Evolutionary conservation across 2,113 vertebrate species (phyloP).

Genomic region (Hemiprocne comata): DNA sequence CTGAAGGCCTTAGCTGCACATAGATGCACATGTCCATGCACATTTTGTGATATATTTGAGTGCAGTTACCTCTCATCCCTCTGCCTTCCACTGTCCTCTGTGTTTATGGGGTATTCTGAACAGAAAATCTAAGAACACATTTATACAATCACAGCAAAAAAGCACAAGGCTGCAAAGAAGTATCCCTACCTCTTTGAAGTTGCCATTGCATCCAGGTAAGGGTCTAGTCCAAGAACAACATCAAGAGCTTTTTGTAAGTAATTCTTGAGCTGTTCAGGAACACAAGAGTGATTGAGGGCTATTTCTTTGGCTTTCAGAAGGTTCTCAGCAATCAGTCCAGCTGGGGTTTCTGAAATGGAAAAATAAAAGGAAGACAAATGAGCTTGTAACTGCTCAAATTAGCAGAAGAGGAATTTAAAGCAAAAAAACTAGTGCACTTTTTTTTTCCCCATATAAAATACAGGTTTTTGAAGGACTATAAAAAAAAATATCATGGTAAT

Average conservation of each 20-base stretch:
- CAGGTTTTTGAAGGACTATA: background rate
- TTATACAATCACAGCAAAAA: background rate
- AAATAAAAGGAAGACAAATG: background rate
- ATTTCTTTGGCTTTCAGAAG: constrained; percentile 78
- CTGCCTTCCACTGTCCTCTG: background rate
- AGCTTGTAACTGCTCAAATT: background rate
- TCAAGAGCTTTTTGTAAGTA: constrained; percentile 78
- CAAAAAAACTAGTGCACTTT: background rate
- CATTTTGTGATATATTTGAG: accelerated
- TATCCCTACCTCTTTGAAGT: constrained; percentile 44
- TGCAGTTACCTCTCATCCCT: background rate
- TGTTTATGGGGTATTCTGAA: accelerated
- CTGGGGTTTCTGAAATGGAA: constrained; percentile 73
- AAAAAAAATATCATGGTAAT: background rate
- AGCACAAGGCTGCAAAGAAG: background rate
- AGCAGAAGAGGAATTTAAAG: background rate
- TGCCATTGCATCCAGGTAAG: constrained; percentile 74
- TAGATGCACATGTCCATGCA: accelerated
- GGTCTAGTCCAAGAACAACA: constrained; percentile 74
- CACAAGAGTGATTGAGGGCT: constrained; percentile 34
- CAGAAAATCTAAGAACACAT: background rate
- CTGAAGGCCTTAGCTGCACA: background rate
- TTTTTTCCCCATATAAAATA: background rate
- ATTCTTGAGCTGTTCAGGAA: constrained; percentile 69
- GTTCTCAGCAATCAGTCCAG: constrained; percentile 76